Percentiles rank a stretch among this genome's conserved stretches.
Conservation (phyloP, 2,888 invertebrate species). For the Ophioninae sp. region DNA sequence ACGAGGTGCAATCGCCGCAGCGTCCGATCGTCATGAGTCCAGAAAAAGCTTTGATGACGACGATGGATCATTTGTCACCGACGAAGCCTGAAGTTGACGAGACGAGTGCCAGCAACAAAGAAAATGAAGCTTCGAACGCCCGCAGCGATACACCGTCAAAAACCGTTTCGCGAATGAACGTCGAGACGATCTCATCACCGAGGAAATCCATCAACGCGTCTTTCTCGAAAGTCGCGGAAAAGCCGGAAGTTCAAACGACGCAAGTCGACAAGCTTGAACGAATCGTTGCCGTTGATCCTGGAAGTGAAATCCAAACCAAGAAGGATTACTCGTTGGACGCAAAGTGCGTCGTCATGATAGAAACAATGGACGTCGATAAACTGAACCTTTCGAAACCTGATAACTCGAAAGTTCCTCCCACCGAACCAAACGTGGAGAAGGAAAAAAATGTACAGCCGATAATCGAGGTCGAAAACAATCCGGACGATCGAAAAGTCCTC, state of each 20-base stretch:
- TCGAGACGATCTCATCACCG: constrained; percentile 5
- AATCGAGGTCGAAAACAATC: background rate
- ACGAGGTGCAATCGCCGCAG: constrained; percentile 11
- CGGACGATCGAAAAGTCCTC: background rate
- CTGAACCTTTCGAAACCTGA: background rate
- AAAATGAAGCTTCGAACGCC: constrained; percentile 61
- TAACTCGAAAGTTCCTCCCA: constrained; percentile 1
- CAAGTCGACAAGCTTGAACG: background rate
- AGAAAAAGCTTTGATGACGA: constrained; percentile 8
- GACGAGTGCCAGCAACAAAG: constrained; percentile 61
- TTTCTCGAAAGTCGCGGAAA: constrained; percentile 10
- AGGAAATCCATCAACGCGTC: constrained; percentile 42
- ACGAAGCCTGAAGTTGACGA: constrained; percentile 49
- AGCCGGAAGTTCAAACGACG: constrained; percentile 10
- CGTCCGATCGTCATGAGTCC: constrained; percentile 19
- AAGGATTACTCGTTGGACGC: constrained; percentile 41
- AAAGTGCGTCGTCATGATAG: constrained; percentile 52
- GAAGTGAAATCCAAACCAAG: constrained; percentile 1
- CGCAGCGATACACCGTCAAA: constrained; percentile 5
- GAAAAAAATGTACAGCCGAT: background rate
- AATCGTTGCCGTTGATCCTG: background rate
- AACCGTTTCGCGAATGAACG: background rate
- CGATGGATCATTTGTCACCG: constrained; percentile 37
- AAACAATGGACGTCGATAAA: constrained; percentile 45
- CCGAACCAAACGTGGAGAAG: background rate